These are phyloP conservation scores for Saguinus imperator DNA, from an alignment of 2,113 vertebrate species.

Conservation along the genomic window DNA sequence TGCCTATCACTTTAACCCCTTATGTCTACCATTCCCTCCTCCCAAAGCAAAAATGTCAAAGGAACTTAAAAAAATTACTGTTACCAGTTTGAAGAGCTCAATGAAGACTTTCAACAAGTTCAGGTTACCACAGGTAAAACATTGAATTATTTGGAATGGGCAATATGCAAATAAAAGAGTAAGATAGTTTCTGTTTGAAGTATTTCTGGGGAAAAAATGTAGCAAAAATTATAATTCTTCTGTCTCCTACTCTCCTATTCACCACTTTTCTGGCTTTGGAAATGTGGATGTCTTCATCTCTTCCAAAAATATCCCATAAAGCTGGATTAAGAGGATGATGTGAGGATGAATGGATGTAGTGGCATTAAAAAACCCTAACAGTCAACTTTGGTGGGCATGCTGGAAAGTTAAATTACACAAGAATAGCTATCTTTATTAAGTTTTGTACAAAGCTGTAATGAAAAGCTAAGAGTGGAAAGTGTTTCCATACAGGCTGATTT, in stretches of 20 bases:
- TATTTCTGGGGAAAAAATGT: background rate
- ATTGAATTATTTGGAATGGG: background rate
- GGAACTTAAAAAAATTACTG: background rate
- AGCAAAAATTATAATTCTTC: background rate
- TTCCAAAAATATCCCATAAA: background rate
- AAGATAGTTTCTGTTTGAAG: background rate
- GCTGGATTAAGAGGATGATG: background rate
- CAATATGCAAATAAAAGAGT: background rate
- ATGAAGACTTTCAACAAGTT: background rate
- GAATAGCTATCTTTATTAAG: background rate
- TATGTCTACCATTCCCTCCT: background rate
- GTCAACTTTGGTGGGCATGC: background rate
- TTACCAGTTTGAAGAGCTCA: background rate
- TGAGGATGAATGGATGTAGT: background rate
- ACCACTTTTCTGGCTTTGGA: background rate
- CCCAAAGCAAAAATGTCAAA: background rate
- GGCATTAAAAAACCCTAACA: background rate
- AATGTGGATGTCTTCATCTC: background rate
- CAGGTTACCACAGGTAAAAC: background rate
- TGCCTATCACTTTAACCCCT: background rate
- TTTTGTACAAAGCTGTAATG: background rate
- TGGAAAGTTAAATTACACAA: background rate
- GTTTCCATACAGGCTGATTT: background rate
- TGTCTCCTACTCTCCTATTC: background rate
- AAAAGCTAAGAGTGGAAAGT: conserved; percentile 15